Evolutionary conservation across 2,888 invertebrate genomes (phyloP), one percentile per base, ranked within the genome.

Genomic region (Nasonovia ribisnigri): DNA sequence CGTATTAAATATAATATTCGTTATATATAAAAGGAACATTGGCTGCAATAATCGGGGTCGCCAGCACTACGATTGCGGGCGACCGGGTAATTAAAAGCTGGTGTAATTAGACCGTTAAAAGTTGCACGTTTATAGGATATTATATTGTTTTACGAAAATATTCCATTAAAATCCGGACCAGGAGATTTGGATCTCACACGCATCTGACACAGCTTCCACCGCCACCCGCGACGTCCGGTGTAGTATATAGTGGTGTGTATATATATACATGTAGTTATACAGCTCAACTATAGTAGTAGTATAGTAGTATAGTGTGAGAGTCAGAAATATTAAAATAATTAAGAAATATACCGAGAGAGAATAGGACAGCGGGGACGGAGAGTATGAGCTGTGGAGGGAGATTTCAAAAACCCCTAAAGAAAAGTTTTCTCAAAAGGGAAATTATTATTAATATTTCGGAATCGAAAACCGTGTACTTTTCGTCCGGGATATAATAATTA

Each of bases 361-460:
- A 26, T 36, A 3, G 84, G n/a, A 54, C n/a, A 84, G 54, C 11
- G 89, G 92, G 29, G 77, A 26, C 77, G 46, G 51, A 84, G 88
- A 36, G 87, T 48, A 36, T 16, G 5, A 67, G 54, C 20, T 20
- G 48, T 29, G 48, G 42, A 86, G 77, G 51, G 57, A 90, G 29
- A 84, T 84, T 43, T 84, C 84, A 57, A 88, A 88, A 54, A 48
- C 57, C 60, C 84, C 48, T 29, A 54, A 90, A 93, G 93, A 93
- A 93, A 93, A 93, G 93, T 93, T 93, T 93, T 90, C 93, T 93
- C 36, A 90, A 93, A 93, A 93, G 93, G 93, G 93, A 93, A 93
- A 93, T 93, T 90, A 93, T 93, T 88, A 88, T 92, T 93, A 88
- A 93, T 89, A 93, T 93, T 93, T 93, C 90, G 93, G 90, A 93